Evolutionary conservation across 2,797 vertebrate genomes (phyloP).

Genomic region (Podarcis siculus): DNA sequence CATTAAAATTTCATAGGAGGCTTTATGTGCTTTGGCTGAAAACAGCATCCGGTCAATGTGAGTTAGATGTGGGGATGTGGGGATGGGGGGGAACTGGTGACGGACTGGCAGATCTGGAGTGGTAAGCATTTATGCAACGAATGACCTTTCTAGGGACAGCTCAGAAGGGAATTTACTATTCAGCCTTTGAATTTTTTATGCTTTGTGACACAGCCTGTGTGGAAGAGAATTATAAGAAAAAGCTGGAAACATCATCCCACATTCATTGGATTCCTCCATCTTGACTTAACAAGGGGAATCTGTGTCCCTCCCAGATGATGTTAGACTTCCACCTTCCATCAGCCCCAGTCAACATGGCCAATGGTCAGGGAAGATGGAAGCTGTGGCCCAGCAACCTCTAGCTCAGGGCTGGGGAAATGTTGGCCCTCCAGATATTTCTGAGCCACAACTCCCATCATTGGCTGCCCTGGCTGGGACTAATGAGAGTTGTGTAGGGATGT

Average conservation of each 20-base stretch:
- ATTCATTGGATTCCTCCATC: not conserved
- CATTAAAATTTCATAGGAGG: constrained; percentile 39
- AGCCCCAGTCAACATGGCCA: not conserved
- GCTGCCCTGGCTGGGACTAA: no score
- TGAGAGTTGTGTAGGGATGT: no score
- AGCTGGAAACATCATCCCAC: not conserved
- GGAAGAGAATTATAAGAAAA: not conserved
- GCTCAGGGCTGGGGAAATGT: no score
- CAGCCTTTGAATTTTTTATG: constrained; percentile 31
- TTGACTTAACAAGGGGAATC: not conserved
- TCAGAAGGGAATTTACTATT: constrained; percentile 27
- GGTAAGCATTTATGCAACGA: constrained; percentile 26
- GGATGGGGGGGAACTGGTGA: not conserved
- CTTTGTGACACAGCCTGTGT: not conserved
- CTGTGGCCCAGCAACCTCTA: no score
- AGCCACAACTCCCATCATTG: no score
- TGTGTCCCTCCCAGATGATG: not conserved
- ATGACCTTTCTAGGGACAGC: constrained; percentile 37
- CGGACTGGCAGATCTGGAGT: not conserved
- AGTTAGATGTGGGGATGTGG: not conserved
- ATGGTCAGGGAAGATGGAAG: not conserved
- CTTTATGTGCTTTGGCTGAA: constrained; percentile 15
- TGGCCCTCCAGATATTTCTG: no score
- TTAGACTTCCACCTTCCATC: not conserved
- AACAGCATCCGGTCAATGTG: not conserved